phyloP scores from a whole-genome alignment of 2,797 vertebrate genomes.

The Margarornis squamiger region DNA sequence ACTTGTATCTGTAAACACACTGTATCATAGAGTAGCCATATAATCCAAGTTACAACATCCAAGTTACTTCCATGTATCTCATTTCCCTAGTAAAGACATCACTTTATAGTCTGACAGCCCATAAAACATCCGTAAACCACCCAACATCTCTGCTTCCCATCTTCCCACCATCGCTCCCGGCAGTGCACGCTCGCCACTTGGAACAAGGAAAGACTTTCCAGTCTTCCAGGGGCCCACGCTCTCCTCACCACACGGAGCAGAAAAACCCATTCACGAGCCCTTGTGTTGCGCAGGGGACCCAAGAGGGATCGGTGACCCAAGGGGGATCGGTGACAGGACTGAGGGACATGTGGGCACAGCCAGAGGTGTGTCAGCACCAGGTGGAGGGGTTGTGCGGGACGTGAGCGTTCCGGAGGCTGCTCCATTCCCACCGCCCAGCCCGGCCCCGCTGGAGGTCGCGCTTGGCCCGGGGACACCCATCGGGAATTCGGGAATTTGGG shows the following conservation, averaged over 20 bases:
- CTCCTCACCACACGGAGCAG: rapidly evolving
- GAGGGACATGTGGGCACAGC: rapidly evolving
- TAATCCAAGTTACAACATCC: neutral
- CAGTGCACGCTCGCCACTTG: neutral
- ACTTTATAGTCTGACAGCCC: neutral
- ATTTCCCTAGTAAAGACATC: neutral
- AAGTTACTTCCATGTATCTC: neutral
- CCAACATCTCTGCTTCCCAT: neutral
- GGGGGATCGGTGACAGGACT: rapidly evolving
- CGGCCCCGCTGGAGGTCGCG: neutral
- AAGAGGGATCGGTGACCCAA: neutral
- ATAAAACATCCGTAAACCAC: neutral
- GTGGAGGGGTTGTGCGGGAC: too few relatives aligned
- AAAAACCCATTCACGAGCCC: neutral
- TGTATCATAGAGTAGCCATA: neutral
- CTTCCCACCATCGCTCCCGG: rapidly evolving
- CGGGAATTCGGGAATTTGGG: neutral
- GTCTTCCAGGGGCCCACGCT: neutral
- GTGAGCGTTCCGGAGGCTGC: rapidly evolving
- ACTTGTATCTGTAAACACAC: neutral
- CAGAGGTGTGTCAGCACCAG: rapidly evolving
- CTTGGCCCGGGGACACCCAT: rapidly evolving
- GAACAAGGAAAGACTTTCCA: neutral
- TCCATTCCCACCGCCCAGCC: rapidly evolving
- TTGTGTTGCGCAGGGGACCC: rapidly evolving